A percentile compares a stretch with the other conserved stretches of the same genome.
Evolutionary conservation across 2,888 invertebrate species (phyloP).

Genomic region (Trissonchulus latispiculum): DNA sequence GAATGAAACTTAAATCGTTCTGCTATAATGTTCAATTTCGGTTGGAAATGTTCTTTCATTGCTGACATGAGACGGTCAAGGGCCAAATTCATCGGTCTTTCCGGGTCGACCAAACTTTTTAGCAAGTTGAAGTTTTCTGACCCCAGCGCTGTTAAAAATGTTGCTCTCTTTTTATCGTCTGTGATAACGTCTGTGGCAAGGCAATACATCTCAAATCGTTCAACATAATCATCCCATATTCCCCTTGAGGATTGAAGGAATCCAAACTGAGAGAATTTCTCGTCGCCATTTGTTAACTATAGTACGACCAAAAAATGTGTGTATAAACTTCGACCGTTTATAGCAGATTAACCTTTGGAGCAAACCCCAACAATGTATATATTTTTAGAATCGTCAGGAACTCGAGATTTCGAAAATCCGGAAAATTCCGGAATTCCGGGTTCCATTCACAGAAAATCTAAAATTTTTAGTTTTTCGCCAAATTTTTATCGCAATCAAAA

Average conservation of each 20-base stretch:
- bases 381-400: too few relatives aligned
- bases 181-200: neutral
- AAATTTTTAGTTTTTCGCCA: too few relatives aligned
- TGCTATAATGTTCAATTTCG: neutral
- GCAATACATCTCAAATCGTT: neutral
- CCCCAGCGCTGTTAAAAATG: neutral
- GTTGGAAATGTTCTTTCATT: neutral
- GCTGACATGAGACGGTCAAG: neutral
- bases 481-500: too few relatives aligned
- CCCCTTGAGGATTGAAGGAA: neutral
- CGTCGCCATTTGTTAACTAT: neutral
- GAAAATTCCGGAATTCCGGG: too few relatives aligned
- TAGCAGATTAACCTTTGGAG: too few relatives aligned
- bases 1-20: neutral
- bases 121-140: neutral
- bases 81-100: neutral
- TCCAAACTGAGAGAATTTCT: neutral
- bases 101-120: neutral
- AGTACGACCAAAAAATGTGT: neutral
- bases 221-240: neutral
- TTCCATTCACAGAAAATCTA: too few relatives aligned
- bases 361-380: too few relatives aligned
- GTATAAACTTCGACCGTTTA: too few relatives aligned
- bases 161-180: neutral
- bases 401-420: too few relatives aligned